Conservation (phyloP, 92 coral and sea anemone genomes). For the Heteractis magnifica region DNA sequence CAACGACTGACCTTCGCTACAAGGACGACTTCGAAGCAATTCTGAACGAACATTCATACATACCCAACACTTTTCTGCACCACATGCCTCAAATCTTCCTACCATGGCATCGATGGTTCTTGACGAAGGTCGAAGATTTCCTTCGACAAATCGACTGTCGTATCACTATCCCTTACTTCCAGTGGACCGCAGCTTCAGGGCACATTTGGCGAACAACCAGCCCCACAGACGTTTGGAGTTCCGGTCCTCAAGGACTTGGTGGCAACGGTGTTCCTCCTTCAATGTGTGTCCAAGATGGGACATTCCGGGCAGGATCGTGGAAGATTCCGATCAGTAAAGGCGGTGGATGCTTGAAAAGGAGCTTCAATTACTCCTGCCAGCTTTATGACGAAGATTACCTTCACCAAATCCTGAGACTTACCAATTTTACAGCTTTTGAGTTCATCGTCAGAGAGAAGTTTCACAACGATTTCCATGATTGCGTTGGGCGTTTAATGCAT, state of each 20-base stretch:
- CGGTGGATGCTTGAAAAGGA: constrained; percentile 63
- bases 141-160: constrained; percentile 76
- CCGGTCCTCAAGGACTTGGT: constrained; percentile 70
- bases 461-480: constrained; percentile 67
- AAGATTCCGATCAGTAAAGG: constrained; percentile 46
- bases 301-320: constrained; percentile 48
- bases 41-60: constrained; percentile 47
- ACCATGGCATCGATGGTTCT: constrained; percentile 88
- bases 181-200: constrained; percentile 59
- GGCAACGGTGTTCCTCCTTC: constrained; percentile 51
- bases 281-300: constrained; percentile 63
- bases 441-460: constrained; percentile 48
- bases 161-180: constrained; percentile 73
- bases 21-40: constrained; percentile 57
- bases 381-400: constrained; percentile 42
- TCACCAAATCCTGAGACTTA: constrained; percentile 14
- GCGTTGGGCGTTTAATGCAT: constrained; percentile 62
- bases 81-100: constrained; percentile 67
- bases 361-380: constrained; percentile 40
- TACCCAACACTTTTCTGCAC: constrained; percentile 53
- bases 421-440: constrained; percentile 55
- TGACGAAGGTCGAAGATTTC: constrained; percentile 60
- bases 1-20: constrained; percentile 62
- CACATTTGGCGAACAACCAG: constrained; percentile 28
- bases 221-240: constrained; percentile 56